phyloP scores from a whole-genome alignment of 2,113 vertebrate species.

The Dryoscopus gambensis region DNA sequence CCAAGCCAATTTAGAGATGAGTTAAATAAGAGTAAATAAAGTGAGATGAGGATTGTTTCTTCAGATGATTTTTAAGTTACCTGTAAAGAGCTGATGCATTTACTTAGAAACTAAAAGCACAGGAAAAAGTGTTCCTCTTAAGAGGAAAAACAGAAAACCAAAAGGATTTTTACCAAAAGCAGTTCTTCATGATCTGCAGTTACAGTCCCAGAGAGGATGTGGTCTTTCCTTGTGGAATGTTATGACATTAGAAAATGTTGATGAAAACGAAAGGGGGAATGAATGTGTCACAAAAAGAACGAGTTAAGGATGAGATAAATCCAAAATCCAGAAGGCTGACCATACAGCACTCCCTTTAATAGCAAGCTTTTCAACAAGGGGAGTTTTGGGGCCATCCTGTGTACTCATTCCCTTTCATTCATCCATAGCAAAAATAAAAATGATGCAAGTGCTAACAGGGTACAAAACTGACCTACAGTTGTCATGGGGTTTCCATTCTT shows the following conservation, averaged over 20 bases:
- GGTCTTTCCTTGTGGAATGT: background rate
- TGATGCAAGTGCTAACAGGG: background rate
- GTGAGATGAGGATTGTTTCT: background rate
- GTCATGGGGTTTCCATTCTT: background rate
- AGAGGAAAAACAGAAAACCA: background rate
- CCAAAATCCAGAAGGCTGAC: background rate
- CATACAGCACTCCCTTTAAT: background rate
- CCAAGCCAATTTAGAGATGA: background rate
- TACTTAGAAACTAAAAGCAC: background rate
- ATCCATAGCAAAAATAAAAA: background rate
- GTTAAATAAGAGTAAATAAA: background rate
- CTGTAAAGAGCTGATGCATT: background rate
- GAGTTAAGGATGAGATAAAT: background rate
- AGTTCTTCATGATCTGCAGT: background rate
- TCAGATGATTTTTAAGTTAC: background rate
- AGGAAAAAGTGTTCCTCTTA: background rate
- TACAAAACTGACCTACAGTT: background rate
- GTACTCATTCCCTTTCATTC: background rate
- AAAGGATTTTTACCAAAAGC: background rate
- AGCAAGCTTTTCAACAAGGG: background rate
- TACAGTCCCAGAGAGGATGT: background rate
- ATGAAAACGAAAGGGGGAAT: background rate
- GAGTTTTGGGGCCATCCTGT: background rate
- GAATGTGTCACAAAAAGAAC: background rate
- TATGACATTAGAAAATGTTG: background rate